These are phyloP conservation scores for Kryptolebias marmoratus DNA, from an alignment of 2,113 vertebrate species.

Conservation along the genomic window DNA sequence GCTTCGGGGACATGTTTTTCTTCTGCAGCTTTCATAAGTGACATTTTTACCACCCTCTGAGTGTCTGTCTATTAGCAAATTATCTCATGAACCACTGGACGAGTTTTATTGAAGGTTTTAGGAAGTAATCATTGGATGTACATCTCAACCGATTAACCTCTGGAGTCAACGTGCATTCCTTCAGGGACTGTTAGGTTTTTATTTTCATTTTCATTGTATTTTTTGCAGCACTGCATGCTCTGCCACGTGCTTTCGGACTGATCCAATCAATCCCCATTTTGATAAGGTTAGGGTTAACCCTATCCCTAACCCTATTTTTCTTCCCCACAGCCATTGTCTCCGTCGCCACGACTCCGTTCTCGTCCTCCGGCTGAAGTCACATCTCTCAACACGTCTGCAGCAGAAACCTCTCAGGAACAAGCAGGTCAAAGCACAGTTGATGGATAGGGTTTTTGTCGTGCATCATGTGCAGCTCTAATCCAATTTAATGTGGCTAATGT, in stretches of 20 bases:
- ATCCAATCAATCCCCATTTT: background rate
- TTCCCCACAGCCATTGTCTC: background rate
- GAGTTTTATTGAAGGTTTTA: too few relatives aligned
- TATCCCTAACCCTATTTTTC: too few relatives aligned
- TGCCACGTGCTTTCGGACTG: conserved; percentile 8
- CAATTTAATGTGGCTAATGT: conserved; percentile 7
- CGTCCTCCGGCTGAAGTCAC: background rate
- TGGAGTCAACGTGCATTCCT: too few relatives aligned
- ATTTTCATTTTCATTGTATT: background rate
- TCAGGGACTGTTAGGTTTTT: too few relatives aligned
- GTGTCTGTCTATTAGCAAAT: too few relatives aligned
- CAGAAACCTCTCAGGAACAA: conserved; percentile 4
- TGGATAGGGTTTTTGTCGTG: background rate
- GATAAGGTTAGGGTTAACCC: too few relatives aligned
- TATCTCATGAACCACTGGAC: too few relatives aligned
- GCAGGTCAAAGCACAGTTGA: conserved; percentile 3
- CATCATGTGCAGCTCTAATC: conserved; percentile 30
- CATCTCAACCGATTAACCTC: too few relatives aligned
- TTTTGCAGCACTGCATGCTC: background rate
- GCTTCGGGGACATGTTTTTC: conserved; percentile 15
- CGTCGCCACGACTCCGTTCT: background rate
- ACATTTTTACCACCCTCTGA: background rate
- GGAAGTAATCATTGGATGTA: too few relatives aligned
- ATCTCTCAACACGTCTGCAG: background rate
- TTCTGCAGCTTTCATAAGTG: conserved; percentile 21